Conservation (phyloP, 2,113 vertebrate genomes). For the Alces alces region DNA sequence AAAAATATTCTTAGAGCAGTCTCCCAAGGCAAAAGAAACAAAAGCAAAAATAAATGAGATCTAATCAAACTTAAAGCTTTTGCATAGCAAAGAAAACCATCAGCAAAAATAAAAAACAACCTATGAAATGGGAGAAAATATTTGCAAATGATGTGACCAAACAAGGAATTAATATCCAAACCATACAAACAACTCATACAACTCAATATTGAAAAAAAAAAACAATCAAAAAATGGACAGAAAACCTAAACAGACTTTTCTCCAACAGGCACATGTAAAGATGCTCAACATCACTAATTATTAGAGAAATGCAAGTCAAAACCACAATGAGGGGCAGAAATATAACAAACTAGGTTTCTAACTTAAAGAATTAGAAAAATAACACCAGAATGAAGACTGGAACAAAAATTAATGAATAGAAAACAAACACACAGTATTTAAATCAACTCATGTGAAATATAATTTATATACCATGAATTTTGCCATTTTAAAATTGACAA, state of each 20-base stretch:
- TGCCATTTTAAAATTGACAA: neutral
- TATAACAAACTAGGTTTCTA: neutral
- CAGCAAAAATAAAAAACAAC: neutral
- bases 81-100: neutral
- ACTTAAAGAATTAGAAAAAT: conserved; percentile 9
- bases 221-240: neutral
- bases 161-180: neutral
- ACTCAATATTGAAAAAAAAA: neutral
- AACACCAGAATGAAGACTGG: neutral
- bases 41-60: neutral
- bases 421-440: neutral
- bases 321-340: neutral
- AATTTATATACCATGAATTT: neutral
- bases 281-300: neutral
- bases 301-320: neutral
- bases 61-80: neutral
- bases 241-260: neutral
- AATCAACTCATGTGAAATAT: neutral
- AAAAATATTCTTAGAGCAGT: neutral
- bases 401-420: conserved; percentile 8
- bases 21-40: neutral
- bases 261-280: neutral
- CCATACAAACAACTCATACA: neutral
- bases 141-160: neutral
- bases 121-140: neutral